Conservation (phyloP, 2,113 vertebrate genomes). For the Bos javanicus region DNA sequence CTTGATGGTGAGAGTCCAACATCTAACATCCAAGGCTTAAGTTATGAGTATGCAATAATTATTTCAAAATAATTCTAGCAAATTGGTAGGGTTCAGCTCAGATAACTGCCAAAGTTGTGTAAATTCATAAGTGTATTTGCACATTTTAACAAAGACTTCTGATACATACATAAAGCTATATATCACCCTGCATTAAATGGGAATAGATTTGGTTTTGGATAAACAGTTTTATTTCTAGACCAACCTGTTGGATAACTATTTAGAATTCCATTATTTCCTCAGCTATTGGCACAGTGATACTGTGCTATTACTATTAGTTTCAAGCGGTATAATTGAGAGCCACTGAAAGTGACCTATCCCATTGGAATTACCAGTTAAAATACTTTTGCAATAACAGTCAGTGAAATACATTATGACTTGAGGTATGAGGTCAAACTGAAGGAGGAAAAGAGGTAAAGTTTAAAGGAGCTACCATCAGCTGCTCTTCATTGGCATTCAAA, state of each 20-base stretch:
- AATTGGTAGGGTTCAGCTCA: background rate
- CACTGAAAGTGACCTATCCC: background rate
- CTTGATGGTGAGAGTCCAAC: background rate
- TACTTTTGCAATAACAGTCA: background rate
- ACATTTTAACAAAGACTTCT: conserved; percentile 18
- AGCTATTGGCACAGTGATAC: background rate
- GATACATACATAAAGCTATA: background rate
- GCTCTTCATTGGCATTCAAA: background rate
- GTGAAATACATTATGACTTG: background rate
- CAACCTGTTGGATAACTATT: conserved; percentile 23
- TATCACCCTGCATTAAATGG: background rate
- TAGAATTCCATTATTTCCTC: conserved; percentile 2
- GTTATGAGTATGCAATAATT: background rate
- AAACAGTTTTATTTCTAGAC: background rate
- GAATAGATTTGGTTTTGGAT: background rate
- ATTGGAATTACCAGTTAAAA: conserved; percentile 5
- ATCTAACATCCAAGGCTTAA: background rate
- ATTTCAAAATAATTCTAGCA: background rate
- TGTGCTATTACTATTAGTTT: background rate
- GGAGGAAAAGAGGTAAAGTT: background rate
- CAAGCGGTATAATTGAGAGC: background rate
- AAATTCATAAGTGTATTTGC: background rate
- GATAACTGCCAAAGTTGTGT: background rate
- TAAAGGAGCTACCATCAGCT: background rate
- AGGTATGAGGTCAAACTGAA: background rate